phyloP scores from a whole-genome alignment of 2,888 invertebrate species.

The Ochropacha duplaris region DNA sequence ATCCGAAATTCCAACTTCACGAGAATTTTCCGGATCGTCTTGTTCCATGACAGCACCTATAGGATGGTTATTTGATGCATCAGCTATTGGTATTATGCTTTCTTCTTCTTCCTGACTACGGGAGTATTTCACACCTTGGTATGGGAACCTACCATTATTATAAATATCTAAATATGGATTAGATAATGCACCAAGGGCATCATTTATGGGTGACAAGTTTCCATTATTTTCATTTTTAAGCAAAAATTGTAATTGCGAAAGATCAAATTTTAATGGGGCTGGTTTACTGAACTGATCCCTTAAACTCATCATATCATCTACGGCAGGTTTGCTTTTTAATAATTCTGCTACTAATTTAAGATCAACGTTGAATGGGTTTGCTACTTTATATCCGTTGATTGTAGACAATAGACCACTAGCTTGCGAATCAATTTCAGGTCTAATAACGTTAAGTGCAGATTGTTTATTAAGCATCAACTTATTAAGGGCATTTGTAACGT shows the following conservation, averaged over 20 bases:
- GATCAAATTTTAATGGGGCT: conserved; percentile 59
- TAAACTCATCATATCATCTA: conserved; percentile 60
- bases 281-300: conserved; percentile 62
- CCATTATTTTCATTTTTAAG: conserved; percentile 64
- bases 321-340: conserved; percentile 66
- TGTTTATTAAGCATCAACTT: conserved; percentile 65
- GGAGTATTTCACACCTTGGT: conserved; percentile 74
- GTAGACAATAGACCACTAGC: conserved; percentile 55
- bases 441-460: conserved; percentile 41
- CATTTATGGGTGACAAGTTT: conserved; percentile 45
- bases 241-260: conserved; percentile 64
- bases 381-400: conserved; percentile 78
- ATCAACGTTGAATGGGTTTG: conserved; percentile 79
- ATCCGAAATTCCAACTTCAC: conserved; percentile 52
- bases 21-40: conserved; percentile 55
- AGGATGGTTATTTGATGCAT: conserved; percentile 67
- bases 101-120: conserved; percentile 78
- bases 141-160: conserved; percentile 60
- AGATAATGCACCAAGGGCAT: conserved; percentile 49
- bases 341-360: conserved; percentile 74
- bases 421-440: conserved; percentile 63
- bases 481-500: conserved; percentile 62
- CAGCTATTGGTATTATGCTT: conserved; percentile 68
- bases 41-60: conserved; percentile 78
- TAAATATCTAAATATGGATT: conserved; percentile 66